Evolutionary conservation across 2,797 vertebrate species (phyloP).

Genomic region (Iguana delicatissima): DNA sequence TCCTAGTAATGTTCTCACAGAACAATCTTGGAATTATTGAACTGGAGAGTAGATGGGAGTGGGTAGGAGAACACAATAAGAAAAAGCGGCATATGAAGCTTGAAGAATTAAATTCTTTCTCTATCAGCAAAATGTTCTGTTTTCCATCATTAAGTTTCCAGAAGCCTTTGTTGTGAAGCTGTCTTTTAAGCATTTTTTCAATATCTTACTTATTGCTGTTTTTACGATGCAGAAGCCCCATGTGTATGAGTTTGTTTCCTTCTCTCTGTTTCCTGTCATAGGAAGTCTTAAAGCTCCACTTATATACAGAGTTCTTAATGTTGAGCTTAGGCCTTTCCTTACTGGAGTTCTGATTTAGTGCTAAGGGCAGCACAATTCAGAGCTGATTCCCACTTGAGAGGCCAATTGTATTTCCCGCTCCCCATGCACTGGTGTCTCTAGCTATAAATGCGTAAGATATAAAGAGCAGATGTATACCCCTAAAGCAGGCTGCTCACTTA

Average conservation of each 20-base stretch:
- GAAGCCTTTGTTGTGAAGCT: slow-evolving; percentile 27
- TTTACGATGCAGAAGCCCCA: slow-evolving; percentile 37
- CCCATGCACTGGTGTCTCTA: background rate
- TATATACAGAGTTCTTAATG: background rate
- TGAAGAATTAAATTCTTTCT: slow-evolving; percentile 36
- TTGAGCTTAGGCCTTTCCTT: slow-evolving; percentile 12
- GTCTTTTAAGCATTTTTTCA: slow-evolving; percentile 40
- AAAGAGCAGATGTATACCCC: background rate
- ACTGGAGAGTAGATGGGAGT: background rate
- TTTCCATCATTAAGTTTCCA: slow-evolving; percentile 5
- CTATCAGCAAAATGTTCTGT: background rate
- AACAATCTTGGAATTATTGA: background rate
- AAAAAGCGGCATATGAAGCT: slow-evolving; percentile 26
- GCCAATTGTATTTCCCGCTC: background rate
- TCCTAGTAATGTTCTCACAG: background rate
- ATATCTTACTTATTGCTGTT: slow-evolving; percentile 37
- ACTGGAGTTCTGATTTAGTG: background rate
- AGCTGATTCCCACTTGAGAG: background rate
- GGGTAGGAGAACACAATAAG: background rate
- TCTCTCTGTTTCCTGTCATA: slow-evolving; percentile 29
- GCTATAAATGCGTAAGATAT: background rate
- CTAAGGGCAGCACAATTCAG: background rate
- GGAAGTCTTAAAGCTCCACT: slow-evolving; percentile 21
- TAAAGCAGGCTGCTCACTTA: background rate
- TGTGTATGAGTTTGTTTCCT: slow-evolving; percentile 7